Base-by-base conservation (phyloP, 2,113 vertebrate genomes). In the Procavia capensis region DNA sequence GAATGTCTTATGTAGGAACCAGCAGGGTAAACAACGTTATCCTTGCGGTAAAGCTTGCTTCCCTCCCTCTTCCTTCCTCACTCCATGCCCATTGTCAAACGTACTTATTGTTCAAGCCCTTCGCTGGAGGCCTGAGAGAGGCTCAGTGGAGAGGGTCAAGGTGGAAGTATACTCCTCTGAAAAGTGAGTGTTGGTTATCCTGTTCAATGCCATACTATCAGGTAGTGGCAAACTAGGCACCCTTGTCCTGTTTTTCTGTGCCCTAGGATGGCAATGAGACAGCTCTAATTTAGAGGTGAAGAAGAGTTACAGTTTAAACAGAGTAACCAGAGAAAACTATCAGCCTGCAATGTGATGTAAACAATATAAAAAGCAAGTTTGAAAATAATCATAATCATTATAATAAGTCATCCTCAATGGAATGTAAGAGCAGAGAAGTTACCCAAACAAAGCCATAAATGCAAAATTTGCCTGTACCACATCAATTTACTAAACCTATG, bases 401-500 rank as follows among this genome's bases (percentile, higher is more conserved):
- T 68, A 50, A 61, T 22, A 61, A 61, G 84, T 24, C 45, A 70
- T 43, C 39, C n/a, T 88, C 85, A 27, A 50, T 25, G n/a, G 66
- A 86, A 72, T 27, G 13, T 27, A n/a, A 61, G 45, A 74, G 83
- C 66, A 72, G 22, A 88, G 41, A 63, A 78, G n/a, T 88, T 61
- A 88, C 47, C 50, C n/a, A 70, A 92, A n/a, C 22, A 50, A 5
- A 96, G n/a, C 25, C 31, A 68, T 27, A 92, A 79, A 72, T 11
- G 93, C 83, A 83, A 84, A 75, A 79, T 75, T 84, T 82, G 57
- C 82, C 50, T 36, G 24, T 88, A 85, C 66, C 45, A 68, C 34
- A 92, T 85, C 80, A 89, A 79, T 78, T 92, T 95, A 27, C 39
- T 86, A 93, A 90, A 78, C 25, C 63, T 68, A 78, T 31, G 66